Conservation (phyloP, 2,797 vertebrate species). For the Myotis daubentonii region DNA sequence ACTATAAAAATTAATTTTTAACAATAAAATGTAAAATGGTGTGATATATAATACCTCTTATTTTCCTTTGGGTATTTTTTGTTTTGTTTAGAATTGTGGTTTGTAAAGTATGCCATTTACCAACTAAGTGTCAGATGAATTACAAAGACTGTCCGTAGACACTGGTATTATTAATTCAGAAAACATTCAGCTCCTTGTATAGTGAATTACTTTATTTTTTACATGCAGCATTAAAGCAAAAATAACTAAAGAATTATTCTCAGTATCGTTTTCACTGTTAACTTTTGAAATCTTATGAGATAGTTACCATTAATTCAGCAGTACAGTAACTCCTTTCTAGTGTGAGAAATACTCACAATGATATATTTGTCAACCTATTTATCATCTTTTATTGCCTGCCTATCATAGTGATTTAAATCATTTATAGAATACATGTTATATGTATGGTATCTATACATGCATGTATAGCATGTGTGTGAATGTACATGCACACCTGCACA, state of each 20-base stretch:
- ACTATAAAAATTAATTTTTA: constrained; percentile 30
- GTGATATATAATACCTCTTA: constrained; percentile 4
- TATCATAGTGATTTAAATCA: constrained; percentile 25
- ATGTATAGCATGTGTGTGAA: neutral
- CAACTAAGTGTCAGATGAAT: constrained; percentile 56
- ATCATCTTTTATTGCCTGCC: neutral
- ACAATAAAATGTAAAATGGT: neutral
- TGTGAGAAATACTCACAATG: neutral
- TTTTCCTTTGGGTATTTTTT: constrained; percentile 39
- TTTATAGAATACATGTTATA: neutral
- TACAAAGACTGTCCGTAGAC: constrained; percentile 37
- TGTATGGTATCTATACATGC: neutral
- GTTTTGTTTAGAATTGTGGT: neutral
- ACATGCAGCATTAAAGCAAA: neutral
- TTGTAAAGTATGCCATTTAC: constrained; percentile 22
- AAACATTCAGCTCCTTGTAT: constrained; percentile 32
- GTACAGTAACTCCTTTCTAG: neutral
- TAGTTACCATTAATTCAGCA: neutral
- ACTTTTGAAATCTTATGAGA: constrained; percentile 21
- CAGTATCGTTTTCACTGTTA: constrained; percentile 1
- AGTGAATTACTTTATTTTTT: neutral
- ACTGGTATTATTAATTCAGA: constrained; percentile 69
- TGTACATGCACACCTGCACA: neutral
- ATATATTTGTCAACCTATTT: neutral
- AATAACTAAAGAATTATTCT: constrained; percentile 17